phyloP scores from a whole-genome alignment of 2,113 vertebrate genomes.

The Ptilonorhynchus violaceus region DNA sequence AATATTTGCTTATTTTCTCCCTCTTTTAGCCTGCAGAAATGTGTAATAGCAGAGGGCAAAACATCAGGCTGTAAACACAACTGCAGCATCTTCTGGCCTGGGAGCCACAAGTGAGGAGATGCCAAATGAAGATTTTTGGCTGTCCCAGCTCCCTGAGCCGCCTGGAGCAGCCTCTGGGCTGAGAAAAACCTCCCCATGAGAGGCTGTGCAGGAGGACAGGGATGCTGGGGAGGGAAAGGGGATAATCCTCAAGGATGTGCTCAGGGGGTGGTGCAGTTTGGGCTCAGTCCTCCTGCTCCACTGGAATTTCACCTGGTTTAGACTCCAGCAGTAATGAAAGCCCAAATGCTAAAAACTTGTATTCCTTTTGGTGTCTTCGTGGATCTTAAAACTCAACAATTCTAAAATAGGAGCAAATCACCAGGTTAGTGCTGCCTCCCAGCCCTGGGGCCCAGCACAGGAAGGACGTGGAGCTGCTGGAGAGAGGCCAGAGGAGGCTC shows the following conservation, averaged over 20 bases:
- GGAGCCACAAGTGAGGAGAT: neutral
- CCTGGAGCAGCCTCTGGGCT: neutral
- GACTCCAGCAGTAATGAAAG: neutral
- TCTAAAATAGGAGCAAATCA: neutral
- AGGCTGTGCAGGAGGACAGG: neutral
- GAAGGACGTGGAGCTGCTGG: neutral
- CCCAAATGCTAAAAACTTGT: neutral
- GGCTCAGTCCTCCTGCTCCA: neutral
- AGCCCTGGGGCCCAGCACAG: neutral
- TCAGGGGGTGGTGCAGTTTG: neutral
- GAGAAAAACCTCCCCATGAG: neutral
- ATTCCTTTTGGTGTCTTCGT: neutral
- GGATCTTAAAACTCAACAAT: neutral
- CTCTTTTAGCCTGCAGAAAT: neutral
- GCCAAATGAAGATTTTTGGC: neutral
- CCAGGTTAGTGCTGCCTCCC: neutral
- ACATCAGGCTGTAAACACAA: neutral
- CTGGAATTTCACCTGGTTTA: neutral
- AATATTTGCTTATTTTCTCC: neutral
- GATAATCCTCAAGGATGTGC: neutral
- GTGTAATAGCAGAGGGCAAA: neutral
- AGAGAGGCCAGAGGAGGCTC: neutral
- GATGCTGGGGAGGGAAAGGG: neutral
- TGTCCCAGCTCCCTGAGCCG: neutral
- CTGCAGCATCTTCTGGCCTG: neutral